Conservation (phyloP, 2,888 invertebrate genomes). For the Myopa tessellatipennis region DNA sequence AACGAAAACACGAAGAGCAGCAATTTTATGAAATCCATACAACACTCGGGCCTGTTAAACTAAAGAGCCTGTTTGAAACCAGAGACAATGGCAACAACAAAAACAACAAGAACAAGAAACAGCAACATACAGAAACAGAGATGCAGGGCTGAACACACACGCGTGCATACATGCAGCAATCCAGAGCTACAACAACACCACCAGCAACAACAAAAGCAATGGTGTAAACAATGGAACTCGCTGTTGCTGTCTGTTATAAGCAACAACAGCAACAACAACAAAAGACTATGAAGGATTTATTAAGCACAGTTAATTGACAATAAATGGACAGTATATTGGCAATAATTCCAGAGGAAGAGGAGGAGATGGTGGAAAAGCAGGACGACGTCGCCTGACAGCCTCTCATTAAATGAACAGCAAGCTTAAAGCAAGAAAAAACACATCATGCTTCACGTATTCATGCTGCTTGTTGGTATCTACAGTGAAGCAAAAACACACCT, state of each 20-base stretch:
- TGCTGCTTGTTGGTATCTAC: background rate
- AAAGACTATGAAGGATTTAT: background rate
- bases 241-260: too few species aligned
- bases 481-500: background rate
- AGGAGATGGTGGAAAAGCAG: too few species aligned
- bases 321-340: constrained; percentile 5
- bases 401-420: too few species aligned
- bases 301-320: constrained; percentile 21
- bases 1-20: background rate
- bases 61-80: constrained; percentile 6
- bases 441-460: background rate
- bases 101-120: background rate
- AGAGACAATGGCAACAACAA: background rate
- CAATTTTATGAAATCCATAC: background rate
- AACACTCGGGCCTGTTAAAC: background rate
- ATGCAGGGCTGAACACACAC: background rate
- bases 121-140: background rate
- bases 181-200: background rate
- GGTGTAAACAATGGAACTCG: background rate
- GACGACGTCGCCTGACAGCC: too few species aligned
- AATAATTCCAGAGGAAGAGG: background rate
- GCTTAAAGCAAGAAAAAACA: too few species aligned
- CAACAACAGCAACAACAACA: too few species aligned
- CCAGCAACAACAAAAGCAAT: background rate
- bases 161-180: background rate